These are phyloP conservation scores for Merops nubicus DNA, from an alignment of 2,113 vertebrate species.

Conservation along the genomic window DNA sequence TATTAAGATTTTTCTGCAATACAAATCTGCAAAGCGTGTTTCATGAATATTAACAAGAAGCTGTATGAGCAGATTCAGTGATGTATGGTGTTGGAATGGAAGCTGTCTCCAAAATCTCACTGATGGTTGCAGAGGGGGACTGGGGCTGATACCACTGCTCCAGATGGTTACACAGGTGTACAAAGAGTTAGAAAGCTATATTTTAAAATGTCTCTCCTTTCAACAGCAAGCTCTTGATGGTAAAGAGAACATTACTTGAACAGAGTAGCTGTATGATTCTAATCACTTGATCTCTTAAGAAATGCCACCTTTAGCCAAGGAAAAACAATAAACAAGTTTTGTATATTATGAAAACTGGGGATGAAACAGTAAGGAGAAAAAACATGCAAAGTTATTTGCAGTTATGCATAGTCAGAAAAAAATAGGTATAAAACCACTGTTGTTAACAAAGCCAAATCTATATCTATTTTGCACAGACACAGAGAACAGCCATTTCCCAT, in stretches of 20 bases:
- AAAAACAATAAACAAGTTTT: neutral
- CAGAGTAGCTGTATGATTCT: neutral
- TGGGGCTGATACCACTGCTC: neutral
- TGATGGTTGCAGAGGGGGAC: neutral
- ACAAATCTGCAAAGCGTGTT: conserved; percentile 10
- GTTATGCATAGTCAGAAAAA: neutral
- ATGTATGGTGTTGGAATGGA: neutral
- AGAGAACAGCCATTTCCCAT: neutral
- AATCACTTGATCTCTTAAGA: neutral
- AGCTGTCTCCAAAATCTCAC: neutral
- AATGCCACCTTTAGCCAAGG: neutral
- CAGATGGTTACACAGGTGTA: neutral
- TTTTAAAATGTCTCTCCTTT: conserved; percentile 36
- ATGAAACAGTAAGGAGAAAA: neutral
- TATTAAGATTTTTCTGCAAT: conserved; percentile 17
- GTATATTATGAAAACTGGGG: neutral
- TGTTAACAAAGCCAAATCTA: neutral
- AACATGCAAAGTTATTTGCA: neutral
- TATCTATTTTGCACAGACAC: neutral
- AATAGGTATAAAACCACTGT: neutral
- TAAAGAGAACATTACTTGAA: neutral
- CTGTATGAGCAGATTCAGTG: neutral
- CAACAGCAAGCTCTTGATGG: neutral
- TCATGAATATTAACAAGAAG: conserved; percentile 55
- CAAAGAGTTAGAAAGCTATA: neutral